Evolutionary conservation across 2,797 vertebrate genomes (phyloP).

Genomic region (Fistularia commersonii): DNA sequence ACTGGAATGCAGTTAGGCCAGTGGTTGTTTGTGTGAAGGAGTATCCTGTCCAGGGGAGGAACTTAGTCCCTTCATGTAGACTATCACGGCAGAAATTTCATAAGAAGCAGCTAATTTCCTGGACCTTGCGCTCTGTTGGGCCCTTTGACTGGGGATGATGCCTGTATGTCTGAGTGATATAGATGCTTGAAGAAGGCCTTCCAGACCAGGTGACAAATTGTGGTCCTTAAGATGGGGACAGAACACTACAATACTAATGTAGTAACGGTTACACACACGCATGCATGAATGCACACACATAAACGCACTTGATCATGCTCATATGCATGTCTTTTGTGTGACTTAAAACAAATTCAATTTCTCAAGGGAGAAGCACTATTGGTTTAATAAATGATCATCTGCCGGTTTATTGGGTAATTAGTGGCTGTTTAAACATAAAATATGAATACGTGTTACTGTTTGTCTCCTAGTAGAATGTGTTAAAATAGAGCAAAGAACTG

Average conservation of each 20-base stretch:
- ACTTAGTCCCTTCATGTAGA: neutral
- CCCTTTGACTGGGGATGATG: neutral
- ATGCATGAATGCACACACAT: neutral
- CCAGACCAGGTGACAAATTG: neutral
- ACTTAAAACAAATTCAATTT: conserved; percentile 26
- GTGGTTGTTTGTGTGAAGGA: no score
- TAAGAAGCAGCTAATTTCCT: neutral
- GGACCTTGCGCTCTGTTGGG: neutral
- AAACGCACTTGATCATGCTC: conserved; percentile 3
- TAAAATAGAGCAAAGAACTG: no score
- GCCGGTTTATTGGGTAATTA: conserved; percentile 52
- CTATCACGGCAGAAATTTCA: neutral
- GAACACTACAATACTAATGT: conserved; percentile 63
- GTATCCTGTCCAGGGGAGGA: no score
- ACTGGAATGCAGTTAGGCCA: neutral
- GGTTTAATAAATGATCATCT: conserved; percentile 50
- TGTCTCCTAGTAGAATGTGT: no score
- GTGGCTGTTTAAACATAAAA: conserved; percentile 58
- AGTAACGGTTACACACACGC: conserved; percentile 47
- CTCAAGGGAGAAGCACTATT: conserved; percentile 40
- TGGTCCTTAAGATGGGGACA: conserved; percentile 30
- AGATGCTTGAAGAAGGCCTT: neutral
- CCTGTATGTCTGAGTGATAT: neutral
- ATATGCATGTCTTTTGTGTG: conserved; percentile 6
- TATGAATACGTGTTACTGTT: no score